Percentiles rank a stretch among this genome's conserved stretches.
These are phyloP conservation scores for Dicyrtoma fusca DNA, from an alignment of 2,888 invertebrate species.

Conservation along the genomic window DNA sequence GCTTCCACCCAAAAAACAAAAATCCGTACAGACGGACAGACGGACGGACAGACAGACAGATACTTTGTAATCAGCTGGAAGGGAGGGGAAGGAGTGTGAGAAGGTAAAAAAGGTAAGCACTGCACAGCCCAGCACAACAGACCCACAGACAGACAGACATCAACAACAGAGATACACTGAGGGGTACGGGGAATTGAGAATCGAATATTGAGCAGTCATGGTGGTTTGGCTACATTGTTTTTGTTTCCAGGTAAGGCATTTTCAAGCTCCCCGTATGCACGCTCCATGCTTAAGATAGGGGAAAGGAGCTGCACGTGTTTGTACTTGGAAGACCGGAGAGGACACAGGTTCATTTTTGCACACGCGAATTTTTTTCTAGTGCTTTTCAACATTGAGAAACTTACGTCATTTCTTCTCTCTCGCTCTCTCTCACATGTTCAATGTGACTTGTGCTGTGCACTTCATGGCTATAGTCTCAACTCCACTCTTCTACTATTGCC, in stretches of 20 bases:
- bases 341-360: conserved; percentile 34
- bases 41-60: no score
- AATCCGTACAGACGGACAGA: no score
- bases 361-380: conserved; percentile 30
- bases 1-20: no score
- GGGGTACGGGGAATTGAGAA: background rate
- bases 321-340: conserved; percentile 31
- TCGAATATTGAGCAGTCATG: background rate
- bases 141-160: background rate
- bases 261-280: conserved; percentile 5
- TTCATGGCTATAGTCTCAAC: background rate
- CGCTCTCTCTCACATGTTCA: conserved; percentile 4
- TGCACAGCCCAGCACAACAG: no score
- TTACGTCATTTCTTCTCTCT: background rate
- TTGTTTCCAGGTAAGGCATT: conserved; percentile 16
- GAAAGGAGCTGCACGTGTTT: conserved; percentile 25
- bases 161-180: background rate
- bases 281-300: background rate
- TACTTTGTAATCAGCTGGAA: no score
- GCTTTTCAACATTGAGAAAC: conserved; percentile 3
- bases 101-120: no score
- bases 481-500: no score
- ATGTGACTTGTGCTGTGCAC: conserved; percentile 6
- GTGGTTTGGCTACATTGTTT: conserved; percentile 23
- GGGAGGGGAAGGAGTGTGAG: no score